Conservation (phyloP, 2,888 invertebrate species). For the Ommatoiulus sabulosus region DNA sequence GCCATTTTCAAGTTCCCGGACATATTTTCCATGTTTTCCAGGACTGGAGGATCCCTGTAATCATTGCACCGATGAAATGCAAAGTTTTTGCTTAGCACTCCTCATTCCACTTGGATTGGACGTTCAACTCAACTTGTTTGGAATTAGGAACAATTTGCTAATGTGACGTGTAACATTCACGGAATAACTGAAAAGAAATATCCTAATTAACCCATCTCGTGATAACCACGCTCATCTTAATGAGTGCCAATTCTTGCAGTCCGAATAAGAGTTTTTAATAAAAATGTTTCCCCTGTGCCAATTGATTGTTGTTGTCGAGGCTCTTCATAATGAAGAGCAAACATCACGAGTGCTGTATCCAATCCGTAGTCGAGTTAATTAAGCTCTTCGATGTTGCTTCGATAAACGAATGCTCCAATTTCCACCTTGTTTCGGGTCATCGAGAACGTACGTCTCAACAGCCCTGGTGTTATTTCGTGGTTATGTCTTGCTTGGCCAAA, state of each 20-base stretch:
- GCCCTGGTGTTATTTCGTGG: background rate
- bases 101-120: too few species aligned
- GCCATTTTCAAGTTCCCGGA: too few species aligned
- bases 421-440: slow-evolving; percentile 19
- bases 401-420: slow-evolving; percentile 41
- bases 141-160: too few species aligned
- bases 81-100: too few species aligned
- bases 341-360: slow-evolving; percentile 12
- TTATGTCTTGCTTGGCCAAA: background rate
- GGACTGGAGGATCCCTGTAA: too few species aligned
- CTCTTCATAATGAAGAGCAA: slow-evolving; percentile 47
- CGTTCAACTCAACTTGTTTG: too few species aligned
- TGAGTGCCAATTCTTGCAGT: background rate
- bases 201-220: slow-evolving; percentile 5
- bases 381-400: slow-evolving; percentile 22
- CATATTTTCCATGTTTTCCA: too few species aligned
- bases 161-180: too few species aligned
- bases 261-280: background rate
- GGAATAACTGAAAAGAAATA: too few species aligned
- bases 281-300: slow-evolving; percentile 31
- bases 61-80: too few species aligned
- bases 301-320: slow-evolving; percentile 11
- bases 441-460: background rate
- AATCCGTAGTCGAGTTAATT: slow-evolving; percentile 44
- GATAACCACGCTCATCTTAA: background rate